Evolutionary conservation across 2,797 vertebrate species (phyloP), one percentile per base, ranked within the genome.

Genomic region (Schizopygopsis pylzovi): DNA sequence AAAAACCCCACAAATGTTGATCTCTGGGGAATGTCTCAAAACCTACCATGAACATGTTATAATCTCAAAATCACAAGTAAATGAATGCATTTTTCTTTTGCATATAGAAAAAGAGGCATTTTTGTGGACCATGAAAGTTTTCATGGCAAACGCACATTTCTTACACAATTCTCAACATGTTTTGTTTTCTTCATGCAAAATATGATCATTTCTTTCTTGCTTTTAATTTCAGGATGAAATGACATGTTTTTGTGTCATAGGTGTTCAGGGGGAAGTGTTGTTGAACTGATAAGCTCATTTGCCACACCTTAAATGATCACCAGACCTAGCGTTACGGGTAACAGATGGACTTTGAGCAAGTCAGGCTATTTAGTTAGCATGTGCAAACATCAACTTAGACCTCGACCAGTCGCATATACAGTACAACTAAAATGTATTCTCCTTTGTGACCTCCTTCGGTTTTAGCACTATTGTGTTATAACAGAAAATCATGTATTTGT

Each of bases 311-410:
- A 2, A 11, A 49, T 20, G 52, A 49, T 83, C 28, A 75, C 20
- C 72, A 52, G 82, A 73, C 13, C 3, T 39, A 63, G 43, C 33
- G 5, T 16, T 54, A 33, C 1, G 59, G 20, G 72, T 68, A 54
- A 78, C 61, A 77, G 22, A n/a, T 56, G 82, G 73, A 63, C 73
- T 78, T 68, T 84, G 73, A 84, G 82, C 73, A 78, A 56, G 43
- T 77, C 82, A 41, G 82, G 15, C 63, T 77, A 84, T 84, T 84
- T 84, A 78, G 61, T 78, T 76, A 67, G 33, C 73, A 77, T 67
- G 61, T 52, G 61, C 75, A 77, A 78, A 77, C 73, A 84, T 43
- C 63, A 49, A 47, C 68, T 82, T 82, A 43, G 80, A 82, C 80
- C 80, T 54, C 47, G 49, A 28, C 28, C 81, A 4, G 43, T 67